Evolutionary conservation across 2,888 invertebrate genomes (phyloP), one percentile per base, ranked within the genome.

Genomic region (Macrosoma leucophasiata): DNA sequence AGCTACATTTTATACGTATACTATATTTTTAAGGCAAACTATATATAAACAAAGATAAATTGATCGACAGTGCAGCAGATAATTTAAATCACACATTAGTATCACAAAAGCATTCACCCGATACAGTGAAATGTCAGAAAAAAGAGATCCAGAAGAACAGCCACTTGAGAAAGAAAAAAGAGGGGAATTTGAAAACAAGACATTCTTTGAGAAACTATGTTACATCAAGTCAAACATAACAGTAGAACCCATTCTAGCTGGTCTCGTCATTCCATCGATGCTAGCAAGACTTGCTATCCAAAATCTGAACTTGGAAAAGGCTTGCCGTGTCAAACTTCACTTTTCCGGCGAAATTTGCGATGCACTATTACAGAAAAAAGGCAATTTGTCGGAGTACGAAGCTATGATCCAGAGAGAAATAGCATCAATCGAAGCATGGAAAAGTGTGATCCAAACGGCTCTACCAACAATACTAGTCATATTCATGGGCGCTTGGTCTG

Each of bases 201-300:
- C 70, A 4, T 72, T 86, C 39, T 57, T 62, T 8, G 76, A 87
- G 48, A 89, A 87, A 55, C 72, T 86, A 58, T 63, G 69, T 33
- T 84, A 84, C 45, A 52, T 90, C 23, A 79, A 78, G 46, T 65
- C 67, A 8, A 89, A 88, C 58, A 88, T 91, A 42, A 89, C 91
- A 2, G 90, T 91, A 1, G 91, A 91, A 53, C 91, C 91, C 0
- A 88, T 91, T 74, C 63, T 91, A 24, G 90, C 90, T 1, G 89
- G 90, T 26, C 86, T 90, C 48, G 87, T 91, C 2, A 85, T 90
- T 62, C 88, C 89, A 12, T 84, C 87, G 18, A 86, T 86, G 52
- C 53, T 88, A 14, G 89, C 93, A 1, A 88, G 89, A 43, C 60
- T 94, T 40, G 93, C 93, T 3, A 89, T 77, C 20, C 78, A 81